These are phyloP conservation scores for Ceryle rudis DNA, from an alignment of 2,797 vertebrate species.

Conservation along the genomic window DNA sequence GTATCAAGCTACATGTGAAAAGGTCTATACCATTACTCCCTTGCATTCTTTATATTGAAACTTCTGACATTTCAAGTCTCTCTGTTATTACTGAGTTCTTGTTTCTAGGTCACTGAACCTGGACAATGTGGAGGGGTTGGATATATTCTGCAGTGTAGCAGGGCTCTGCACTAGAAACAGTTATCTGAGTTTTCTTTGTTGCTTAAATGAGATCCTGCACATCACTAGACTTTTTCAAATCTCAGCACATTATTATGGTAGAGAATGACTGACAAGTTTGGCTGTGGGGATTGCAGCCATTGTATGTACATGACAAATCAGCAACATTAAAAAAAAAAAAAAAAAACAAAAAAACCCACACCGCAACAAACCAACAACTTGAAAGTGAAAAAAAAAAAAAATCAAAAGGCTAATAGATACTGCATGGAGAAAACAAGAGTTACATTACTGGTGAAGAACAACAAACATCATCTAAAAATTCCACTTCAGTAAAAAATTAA, in stretches of 20 bases:
- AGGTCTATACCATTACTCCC: neutral
- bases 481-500: neutral
- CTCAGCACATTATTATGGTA: slow-evolving; percentile 31
- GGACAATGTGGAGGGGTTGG: slow-evolving; percentile 54
- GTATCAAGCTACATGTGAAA: neutral
- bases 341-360: neutral
- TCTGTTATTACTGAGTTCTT: slow-evolving; percentile 29
- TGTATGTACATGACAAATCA: neutral
- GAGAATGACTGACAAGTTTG: slow-evolving; percentile 68
- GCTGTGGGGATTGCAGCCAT: slow-evolving; percentile 57
- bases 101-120: slow-evolving; percentile 66
- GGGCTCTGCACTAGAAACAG: slow-evolving; percentile 65
- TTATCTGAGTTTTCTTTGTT: slow-evolving; percentile 55
- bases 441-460: neutral
- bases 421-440: neutral
- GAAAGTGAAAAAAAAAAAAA: neutral
- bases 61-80: slow-evolving; percentile 61
- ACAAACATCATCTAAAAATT: neutral
- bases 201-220: slow-evolving; percentile 44
- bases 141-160: slow-evolving; percentile 37
- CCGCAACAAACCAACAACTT: fast-evolving
- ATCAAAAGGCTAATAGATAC: neutral
- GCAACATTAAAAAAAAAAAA: neutral
- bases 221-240: slow-evolving; percentile 23
- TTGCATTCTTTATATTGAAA: slow-evolving; percentile 62